Evolutionary conservation across 1,140 invertebrate species (phyloP), one percentile per base, ranked within the genome.

Genomic region (Drosophila lacertosa): DNA sequence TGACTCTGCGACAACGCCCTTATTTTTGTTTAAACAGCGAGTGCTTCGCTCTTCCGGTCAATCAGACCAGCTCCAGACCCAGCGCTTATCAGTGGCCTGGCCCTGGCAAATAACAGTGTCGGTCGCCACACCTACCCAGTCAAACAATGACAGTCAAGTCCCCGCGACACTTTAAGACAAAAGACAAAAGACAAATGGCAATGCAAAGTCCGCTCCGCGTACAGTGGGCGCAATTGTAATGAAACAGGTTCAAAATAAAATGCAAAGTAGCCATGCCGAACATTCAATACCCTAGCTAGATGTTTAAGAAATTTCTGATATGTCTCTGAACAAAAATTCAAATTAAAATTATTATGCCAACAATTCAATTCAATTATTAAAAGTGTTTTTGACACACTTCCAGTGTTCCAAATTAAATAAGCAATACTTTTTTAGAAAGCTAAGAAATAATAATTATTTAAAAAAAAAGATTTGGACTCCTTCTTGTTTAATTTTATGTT

Each of bases 31-130:
- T 22, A 63, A 69, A 69, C 42, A 54, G 10, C 9, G 11, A 69
- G 50, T 48, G 59, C 35, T 48, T 64, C 9, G 26, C n/a, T 67
- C 59, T 69, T 69, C 66, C 66, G 66, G 66, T 55, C 35, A 42
- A 63, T 64, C 26, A 18, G 35, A 48, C 15, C 4, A 22, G 20
- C 2, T 32, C 9, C 33, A 37, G 44, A 18, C 44, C 44, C 2
- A 9, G 16, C 35, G 18, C 42, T 22, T 58, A 57, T 66, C 63
- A 47, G 33, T 29, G 35, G 29, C 32, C 6, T 13, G 33, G 39
- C 60, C 32, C 6, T 13, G 33, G 39, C 60, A 54, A 64, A 54
- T 55, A 54, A 32, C 48, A 24, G 13, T 66, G 53, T 58, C 45
- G 51, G 42, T 44, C 45, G 62, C 62, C 62, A 57, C 62, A 65